phyloP scores from a whole-genome alignment of 2,113 vertebrate species.

The Orcinus orca region DNA sequence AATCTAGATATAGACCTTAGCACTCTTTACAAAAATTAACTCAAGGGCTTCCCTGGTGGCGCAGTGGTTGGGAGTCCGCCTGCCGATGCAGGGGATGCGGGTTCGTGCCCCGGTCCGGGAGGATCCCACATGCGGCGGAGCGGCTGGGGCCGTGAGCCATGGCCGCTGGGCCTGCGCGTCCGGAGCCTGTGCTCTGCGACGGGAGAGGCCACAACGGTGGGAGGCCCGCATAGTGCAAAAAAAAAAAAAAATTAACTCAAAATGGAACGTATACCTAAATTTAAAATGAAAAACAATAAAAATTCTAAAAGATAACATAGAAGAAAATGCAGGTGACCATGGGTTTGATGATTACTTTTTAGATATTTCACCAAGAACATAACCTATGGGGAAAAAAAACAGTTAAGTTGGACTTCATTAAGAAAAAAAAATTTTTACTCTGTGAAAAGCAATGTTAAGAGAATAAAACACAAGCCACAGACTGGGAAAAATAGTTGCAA shows the following conservation, averaged over 20 bases:
- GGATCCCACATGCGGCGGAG: too few species aligned
- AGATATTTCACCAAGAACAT: background rate
- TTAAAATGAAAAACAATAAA: background rate
- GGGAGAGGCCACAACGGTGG: too few species aligned
- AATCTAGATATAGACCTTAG: background rate
- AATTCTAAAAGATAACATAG: background rate
- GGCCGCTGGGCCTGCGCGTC: too few species aligned
- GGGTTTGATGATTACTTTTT: background rate
- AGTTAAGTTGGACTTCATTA: background rate
- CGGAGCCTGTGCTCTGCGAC: too few species aligned
- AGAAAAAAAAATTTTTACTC: background rate
- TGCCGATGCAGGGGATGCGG: too few species aligned
- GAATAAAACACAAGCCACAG: background rate
- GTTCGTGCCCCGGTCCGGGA: too few species aligned
- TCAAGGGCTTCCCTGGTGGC: background rate
- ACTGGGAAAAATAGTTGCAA: background rate
- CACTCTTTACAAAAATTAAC: background rate
- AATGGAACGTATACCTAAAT: background rate
- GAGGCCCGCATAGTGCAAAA: too few species aligned
- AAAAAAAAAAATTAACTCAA: background rate
- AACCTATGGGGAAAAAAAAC: background rate
- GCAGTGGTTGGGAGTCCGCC: too few species aligned
- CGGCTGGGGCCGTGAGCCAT: too few species aligned
- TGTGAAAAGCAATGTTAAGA: background rate
- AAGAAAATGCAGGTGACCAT: background rate